Percentiles rank a stretch among this genome's conserved stretches.
Evolutionary conservation across 2,888 invertebrate genomes (phyloP).

Genomic region (Lucinisca nassula): DNA sequence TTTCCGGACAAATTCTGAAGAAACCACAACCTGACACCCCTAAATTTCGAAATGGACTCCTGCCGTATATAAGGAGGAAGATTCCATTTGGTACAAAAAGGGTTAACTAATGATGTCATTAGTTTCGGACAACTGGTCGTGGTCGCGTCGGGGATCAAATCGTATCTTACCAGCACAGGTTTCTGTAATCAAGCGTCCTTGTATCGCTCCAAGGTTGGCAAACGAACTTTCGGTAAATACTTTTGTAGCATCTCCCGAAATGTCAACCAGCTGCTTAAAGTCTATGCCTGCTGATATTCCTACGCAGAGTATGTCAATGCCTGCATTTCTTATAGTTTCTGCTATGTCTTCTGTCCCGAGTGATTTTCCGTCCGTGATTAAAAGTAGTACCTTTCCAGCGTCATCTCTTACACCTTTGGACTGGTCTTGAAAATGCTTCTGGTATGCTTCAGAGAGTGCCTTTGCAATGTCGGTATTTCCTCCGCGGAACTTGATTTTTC

Average conservation of each 20-base stretch:
- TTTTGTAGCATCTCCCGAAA: conserved; percentile 8
- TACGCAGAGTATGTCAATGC: conserved; percentile 47
- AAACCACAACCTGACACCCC: too few relatives aligned
- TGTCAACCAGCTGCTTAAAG: background rate
- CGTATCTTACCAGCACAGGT: conserved; percentile 39
- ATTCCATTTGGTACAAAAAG: too few relatives aligned
- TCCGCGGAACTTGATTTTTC: conserved; percentile 33
- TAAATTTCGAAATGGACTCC: too few relatives aligned
- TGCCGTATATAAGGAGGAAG: too few relatives aligned
- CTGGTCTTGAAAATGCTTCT: conserved; percentile 26
- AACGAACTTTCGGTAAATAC: conserved; percentile 6
- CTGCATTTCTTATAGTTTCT: conserved; percentile 12
- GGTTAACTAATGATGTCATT: too few relatives aligned
- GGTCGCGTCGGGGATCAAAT: background rate
- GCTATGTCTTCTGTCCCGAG: conserved; percentile 14
- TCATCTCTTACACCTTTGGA: conserved; percentile 33
- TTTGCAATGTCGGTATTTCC: conserved; percentile 54
- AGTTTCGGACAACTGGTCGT: background rate
- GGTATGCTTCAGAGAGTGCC: conserved; percentile 30
- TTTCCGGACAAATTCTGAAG: too few relatives aligned
- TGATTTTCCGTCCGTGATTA: conserved; percentile 59
- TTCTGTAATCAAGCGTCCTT: background rate
- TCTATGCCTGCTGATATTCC: conserved; percentile 26
- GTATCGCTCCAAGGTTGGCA: conserved; percentile 4
- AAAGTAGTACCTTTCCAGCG: conserved; percentile 39